phyloP scores from a whole-genome alignment of 2,888 invertebrate species.

The Atrina japonica region DNA sequence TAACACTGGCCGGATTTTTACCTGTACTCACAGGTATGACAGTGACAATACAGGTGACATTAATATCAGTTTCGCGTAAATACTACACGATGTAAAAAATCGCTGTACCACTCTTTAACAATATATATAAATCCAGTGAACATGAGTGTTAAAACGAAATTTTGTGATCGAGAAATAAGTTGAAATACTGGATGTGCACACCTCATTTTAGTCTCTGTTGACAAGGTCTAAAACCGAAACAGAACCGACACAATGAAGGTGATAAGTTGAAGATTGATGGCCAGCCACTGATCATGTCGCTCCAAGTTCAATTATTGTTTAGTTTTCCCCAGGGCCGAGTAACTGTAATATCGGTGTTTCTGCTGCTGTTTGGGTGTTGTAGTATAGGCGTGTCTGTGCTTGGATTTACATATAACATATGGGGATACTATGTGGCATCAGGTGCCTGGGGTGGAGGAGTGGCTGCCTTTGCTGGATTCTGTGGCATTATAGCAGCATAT shows the following conservation, averaged over 20 bases:
- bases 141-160: no score
- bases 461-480: slow-evolving; percentile 62
- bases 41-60: not conserved
- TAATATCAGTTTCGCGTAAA: not conserved
- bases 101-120: no score
- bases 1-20: slow-evolving; percentile 4
- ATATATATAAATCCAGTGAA: no score
- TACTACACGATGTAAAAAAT: no score
- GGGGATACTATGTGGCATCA: slow-evolving; percentile 73
- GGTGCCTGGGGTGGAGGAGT: slow-evolving; percentile 74
- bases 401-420: slow-evolving; percentile 65
- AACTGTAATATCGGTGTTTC: slow-evolving; percentile 64
- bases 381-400: slow-evolving; percentile 69
- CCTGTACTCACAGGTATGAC: slow-evolving; percentile 4
- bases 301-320: slow-evolving; percentile 46
- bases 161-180: no score
- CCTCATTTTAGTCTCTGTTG: no score
- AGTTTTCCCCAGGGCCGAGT: slow-evolving; percentile 69
- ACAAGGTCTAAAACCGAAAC: no score
- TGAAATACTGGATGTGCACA: not conserved
- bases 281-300: slow-evolving; percentile 29
- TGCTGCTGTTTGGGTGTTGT: slow-evolving; percentile 67
- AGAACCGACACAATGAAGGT: no score
- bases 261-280: slow-evolving; percentile 1
- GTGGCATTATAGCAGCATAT: slow-evolving; percentile 64